Percentiles rank a stretch among this genome's conserved stretches.
Conservation (phyloP, 2,113 vertebrate species). For the Hyaena hyaena region DNA sequence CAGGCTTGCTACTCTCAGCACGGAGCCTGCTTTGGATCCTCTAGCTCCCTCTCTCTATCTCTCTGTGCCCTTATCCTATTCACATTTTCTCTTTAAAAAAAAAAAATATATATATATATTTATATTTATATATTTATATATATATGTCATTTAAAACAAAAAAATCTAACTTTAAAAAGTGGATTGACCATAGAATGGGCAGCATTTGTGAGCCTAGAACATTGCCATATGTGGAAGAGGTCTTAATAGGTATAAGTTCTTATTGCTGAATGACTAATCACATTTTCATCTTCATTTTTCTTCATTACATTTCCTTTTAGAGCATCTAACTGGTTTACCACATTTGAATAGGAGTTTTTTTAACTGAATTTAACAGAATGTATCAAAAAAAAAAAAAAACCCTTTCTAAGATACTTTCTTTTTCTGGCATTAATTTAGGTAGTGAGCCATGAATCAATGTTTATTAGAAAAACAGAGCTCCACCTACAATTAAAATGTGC, state of each 20-base stretch:
- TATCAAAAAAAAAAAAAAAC: slow-evolving; percentile 69
- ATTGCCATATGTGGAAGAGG: neutral
- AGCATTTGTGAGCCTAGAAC: neutral
- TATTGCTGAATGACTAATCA: neutral
- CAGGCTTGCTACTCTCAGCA: too few relatives aligned
- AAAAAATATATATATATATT: too few relatives aligned
- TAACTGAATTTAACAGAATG: slow-evolving; percentile 80
- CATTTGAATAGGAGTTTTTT: slow-evolving; percentile 62
- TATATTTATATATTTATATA: too few relatives aligned
- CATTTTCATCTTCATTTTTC: too few relatives aligned
- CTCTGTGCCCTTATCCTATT: too few relatives aligned
- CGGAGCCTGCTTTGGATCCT: too few relatives aligned
- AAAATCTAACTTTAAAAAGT: too few relatives aligned
- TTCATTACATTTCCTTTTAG: slow-evolving; percentile 73
- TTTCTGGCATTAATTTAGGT: slow-evolving; percentile 75
- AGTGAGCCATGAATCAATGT: slow-evolving; percentile 80
- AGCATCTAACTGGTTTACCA: slow-evolving; percentile 65
- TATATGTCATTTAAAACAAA: too few relatives aligned
- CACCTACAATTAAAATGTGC: slow-evolving; percentile 63
- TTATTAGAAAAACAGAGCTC: slow-evolving; percentile 75
- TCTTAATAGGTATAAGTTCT: neutral
- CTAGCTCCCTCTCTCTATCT: too few relatives aligned
- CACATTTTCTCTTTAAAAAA: too few relatives aligned
- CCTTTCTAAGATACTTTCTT: slow-evolving; percentile 77
- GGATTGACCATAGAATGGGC: neutral